Base-by-base conservation (phyloP, 2,797 vertebrate species). In the Poecilia picta region DNA sequence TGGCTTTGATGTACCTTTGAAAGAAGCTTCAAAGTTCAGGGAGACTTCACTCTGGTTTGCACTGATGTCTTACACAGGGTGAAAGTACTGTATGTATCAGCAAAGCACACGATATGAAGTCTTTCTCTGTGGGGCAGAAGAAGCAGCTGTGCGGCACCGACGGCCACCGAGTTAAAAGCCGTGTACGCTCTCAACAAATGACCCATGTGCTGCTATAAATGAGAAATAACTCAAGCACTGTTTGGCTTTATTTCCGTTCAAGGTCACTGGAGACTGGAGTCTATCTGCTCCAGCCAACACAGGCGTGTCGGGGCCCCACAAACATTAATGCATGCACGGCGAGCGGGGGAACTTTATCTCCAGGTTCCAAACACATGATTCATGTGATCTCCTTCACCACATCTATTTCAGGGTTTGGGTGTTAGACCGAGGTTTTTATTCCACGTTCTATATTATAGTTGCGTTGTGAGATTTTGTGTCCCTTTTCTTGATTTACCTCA, bases 1-100 rank as follows among this genome's bases (percentile, higher is more conserved):
- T 72, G 70, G 25, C 84, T 93, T 93, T 94, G 91, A 94, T 86
- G 88, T 89, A 79, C 68, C 87, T 90, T 90, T 91, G 84, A 93
- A 92, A 91, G 82, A 72, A 49, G 81, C 91, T 93, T 95, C 93
- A 93, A 93, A 94, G 94, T 85, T 82, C 39, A 8, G 80, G 75
- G 83, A 84, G 83, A 74, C 41, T 41, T 41, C 43, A 79, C 46
- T 80, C 72, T 41, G 84, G 70, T 78, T 83, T 81, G 79, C 1
- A 79, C 86, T 84, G 89, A 90, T 87, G 91, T 89, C 86, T 89
- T 72, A 73, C 53, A 75, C 64, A 81, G 80, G 81, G 59, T 4
- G 53, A 15, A 18, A 78, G 88, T 59, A n/a, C n/a, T n/a, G n/a
- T n/a, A 73, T 72, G 81, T 13, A 81, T 80, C 68, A 73, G 18